Percentiles rank a stretch among this genome's conserved stretches.
phyloP scores from a whole-genome alignment of 2,797 vertebrate species.

The Pampus argenteus region DNA sequence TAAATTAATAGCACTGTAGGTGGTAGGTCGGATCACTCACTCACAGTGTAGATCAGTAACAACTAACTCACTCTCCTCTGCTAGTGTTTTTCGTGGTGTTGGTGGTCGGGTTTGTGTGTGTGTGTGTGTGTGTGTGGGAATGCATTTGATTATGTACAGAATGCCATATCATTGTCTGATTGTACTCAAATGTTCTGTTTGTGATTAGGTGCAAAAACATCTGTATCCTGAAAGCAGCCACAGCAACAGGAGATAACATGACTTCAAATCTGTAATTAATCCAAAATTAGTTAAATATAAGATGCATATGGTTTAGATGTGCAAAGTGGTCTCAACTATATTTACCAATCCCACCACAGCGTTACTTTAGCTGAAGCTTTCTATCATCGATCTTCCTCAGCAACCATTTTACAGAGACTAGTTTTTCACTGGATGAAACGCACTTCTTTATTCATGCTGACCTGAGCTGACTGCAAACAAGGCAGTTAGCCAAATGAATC shows the following conservation, averaged over 20 bases:
- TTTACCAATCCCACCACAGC: background rate
- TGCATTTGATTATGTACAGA: slow-evolving; percentile 33
- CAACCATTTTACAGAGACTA: background rate
- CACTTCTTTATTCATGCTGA: background rate
- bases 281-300: background rate
- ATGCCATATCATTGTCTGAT: slow-evolving; percentile 31
- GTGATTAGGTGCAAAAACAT: slow-evolving; percentile 40
- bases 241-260: background rate
- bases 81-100: slow-evolving; percentile 52
- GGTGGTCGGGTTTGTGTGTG: slow-evolving; percentile 59
- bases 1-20: slow-evolving; percentile 68
- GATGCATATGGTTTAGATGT: background rate
- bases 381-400: background rate
- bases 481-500: slow-evolving; percentile 20
- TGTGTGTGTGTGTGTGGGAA: slow-evolving; percentile 23
- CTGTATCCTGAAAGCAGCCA: slow-evolving; percentile 75
- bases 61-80: slow-evolving; percentile 79
- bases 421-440: background rate
- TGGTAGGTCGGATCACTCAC: slow-evolving; percentile 69
- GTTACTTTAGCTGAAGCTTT: slow-evolving; percentile 6
- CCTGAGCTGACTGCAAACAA: slow-evolving; percentile 22
- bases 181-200: slow-evolving; percentile 24
- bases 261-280: background rate
- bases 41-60: slow-evolving; percentile 74
- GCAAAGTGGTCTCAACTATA: background rate